These are phyloP conservation scores for Mycalesis mineus DNA, from an alignment of 2,888 invertebrate species.

Conservation along the genomic window DNA sequence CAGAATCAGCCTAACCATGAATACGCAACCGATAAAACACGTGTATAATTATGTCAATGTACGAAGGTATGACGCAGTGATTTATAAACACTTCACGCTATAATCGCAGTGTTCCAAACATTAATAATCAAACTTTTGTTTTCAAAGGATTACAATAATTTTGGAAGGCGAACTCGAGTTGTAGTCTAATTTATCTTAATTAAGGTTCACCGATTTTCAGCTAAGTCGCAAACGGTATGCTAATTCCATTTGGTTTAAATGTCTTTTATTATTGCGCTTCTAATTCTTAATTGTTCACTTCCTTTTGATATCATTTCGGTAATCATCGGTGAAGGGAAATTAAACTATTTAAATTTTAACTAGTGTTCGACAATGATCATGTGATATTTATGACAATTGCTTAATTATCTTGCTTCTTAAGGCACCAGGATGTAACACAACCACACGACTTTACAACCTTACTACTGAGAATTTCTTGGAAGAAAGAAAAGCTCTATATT, in stretches of 20 bases:
- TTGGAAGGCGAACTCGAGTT: slow-evolving; percentile 4
- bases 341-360: too few relatives aligned
- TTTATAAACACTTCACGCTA: neutral
- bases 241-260: slow-evolving; percentile 3
- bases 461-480: too few relatives aligned
- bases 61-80: neutral
- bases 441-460: too few relatives aligned
- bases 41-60: neutral
- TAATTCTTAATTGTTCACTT: neutral
- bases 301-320: neutral
- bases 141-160: slow-evolving; percentile 2
- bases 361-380: too few relatives aligned
- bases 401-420: too few relatives aligned
- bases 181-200: slow-evolving; percentile 9
- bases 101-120: neutral
- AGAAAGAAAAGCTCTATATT: too few relatives aligned
- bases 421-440: too few relatives aligned
- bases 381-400: too few relatives aligned
- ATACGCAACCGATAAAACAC: neutral
- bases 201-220: slow-evolving; percentile 1
- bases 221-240: slow-evolving; percentile 1
- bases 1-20: neutral
- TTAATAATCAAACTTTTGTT: slow-evolving; percentile 3
- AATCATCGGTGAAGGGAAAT: neutral
- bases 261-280: neutral